Conservation (phyloP, 2,888 invertebrate species). For the Clivina fossor region DNA sequence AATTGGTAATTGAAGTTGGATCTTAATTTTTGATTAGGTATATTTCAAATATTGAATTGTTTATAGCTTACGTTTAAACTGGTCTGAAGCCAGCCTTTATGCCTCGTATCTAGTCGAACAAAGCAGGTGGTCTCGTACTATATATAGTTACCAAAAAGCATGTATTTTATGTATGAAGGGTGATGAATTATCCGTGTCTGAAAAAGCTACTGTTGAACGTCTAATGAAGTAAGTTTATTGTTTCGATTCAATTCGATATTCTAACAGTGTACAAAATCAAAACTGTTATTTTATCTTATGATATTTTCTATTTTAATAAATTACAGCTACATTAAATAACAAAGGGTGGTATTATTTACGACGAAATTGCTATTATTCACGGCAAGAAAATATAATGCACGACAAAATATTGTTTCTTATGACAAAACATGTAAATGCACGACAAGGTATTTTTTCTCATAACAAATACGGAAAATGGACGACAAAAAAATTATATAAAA, state of each 20-base stretch:
- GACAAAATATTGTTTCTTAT: too few relatives aligned
- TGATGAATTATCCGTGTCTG: constrained; percentile 55
- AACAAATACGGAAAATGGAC: too few relatives aligned
- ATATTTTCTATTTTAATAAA: too few relatives aligned
- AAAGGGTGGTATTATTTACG: too few relatives aligned
- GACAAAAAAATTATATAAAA: too few relatives aligned
- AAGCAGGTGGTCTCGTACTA: constrained; percentile 90
- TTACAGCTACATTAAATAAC: too few relatives aligned
- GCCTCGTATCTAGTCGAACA: constrained; percentile 71
- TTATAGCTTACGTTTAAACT: constrained; percentile 58
- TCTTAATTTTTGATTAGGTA: neutral
- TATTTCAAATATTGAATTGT: neutral
- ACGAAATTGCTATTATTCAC: too few relatives aligned
- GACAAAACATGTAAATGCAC: too few relatives aligned
- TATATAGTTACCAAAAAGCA: constrained; percentile 89
- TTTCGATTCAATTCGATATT: neutral
- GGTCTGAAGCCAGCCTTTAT: constrained; percentile 74
- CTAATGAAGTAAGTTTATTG: constrained; percentile 64
- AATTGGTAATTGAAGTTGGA: constrained; percentile 62
- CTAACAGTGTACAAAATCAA: too few relatives aligned
- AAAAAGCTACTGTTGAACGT: constrained; percentile 60
- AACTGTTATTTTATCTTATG: too few relatives aligned
- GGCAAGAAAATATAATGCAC: too few relatives aligned
- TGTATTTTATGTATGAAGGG: constrained; percentile 76
- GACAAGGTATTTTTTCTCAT: too few relatives aligned